A percentile compares a stretch with the other conserved stretches of the same genome.
phyloP scores from a whole-genome alignment of 2,888 invertebrate species.

The Polydrusus tereticollis region DNA sequence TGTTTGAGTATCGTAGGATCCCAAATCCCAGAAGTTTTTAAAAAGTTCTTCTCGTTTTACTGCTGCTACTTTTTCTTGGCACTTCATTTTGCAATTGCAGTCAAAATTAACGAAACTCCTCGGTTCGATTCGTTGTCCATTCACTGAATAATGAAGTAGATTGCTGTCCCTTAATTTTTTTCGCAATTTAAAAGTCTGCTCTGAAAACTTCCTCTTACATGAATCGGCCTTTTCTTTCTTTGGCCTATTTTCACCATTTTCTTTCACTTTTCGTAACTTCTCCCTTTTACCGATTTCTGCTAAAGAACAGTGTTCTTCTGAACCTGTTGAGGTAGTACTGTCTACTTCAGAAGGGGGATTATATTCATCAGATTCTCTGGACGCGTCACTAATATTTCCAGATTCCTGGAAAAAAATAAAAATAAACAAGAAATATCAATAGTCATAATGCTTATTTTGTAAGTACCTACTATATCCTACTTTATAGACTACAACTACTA shows the following conservation, averaged over 20 bases:
- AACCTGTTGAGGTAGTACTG: constrained; percentile 1
- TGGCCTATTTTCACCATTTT: not conserved
- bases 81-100: constrained; percentile 1
- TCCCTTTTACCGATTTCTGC: constrained; percentile 3
- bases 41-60: constrained; percentile 11
- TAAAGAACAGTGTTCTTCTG: constrained; percentile 1
- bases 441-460: not conserved
- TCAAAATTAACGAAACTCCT: constrained; percentile 4
- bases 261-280: not conserved
- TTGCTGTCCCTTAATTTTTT: constrained; percentile 8
- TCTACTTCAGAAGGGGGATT: not conserved
- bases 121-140: not conserved
- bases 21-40: constrained; percentile 13
- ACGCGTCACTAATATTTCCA: too few species aligned
- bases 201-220: not conserved
- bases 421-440: not conserved
- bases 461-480: not conserved
- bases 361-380: not conserved
- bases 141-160: constrained; percentile 1
- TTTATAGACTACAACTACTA: not conserved
- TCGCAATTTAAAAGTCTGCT: not conserved
- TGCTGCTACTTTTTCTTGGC: not conserved
- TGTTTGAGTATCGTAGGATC: constrained; percentile 16
- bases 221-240: not conserved
- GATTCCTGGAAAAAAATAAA: not conserved